Percentiles rank a stretch among this genome's conserved stretches.
Evolutionary conservation across 2,113 vertebrate species (phyloP).

Genomic region (Acinonyx jubatus): DNA sequence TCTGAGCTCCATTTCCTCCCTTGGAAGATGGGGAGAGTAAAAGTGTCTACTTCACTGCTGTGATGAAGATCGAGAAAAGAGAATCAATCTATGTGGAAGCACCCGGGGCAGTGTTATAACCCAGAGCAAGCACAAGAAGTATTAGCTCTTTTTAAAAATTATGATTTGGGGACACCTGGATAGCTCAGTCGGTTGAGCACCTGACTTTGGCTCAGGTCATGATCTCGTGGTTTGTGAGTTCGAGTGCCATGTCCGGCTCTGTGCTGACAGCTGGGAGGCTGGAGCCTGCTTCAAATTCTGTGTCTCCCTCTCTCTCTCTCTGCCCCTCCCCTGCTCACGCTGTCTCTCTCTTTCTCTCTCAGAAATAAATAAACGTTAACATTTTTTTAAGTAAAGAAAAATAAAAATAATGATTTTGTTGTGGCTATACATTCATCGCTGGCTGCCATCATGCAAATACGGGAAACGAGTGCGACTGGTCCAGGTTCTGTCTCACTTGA

Average conservation of each 20-base stretch:
- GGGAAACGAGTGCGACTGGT: accelerated
- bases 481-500: not conserved
- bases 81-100: not conserved
- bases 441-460: accelerated
- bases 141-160: not conserved
- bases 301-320: too few relatives aligned
- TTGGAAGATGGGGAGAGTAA: not conserved
- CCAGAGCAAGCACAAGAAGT: not conserved
- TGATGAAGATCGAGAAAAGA: not conserved
- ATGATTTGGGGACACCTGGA: too few relatives aligned
- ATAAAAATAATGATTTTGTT: not conserved
- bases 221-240: too few relatives aligned
- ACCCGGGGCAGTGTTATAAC: accelerated
- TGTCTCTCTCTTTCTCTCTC: too few relatives aligned
- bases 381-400: too few relatives aligned
- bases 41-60: accelerated
- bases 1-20: not conserved
- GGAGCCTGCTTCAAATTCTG: too few relatives aligned
- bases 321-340: too few relatives aligned
- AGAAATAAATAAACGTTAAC: too few relatives aligned
- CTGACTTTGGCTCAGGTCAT: too few relatives aligned
- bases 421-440: accelerated
- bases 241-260: too few relatives aligned
- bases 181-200: too few relatives aligned
- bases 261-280: too few relatives aligned